Conservation (phyloP, 92 coral and sea anemone species). For the Parazoanthus atlanticus region DNA sequence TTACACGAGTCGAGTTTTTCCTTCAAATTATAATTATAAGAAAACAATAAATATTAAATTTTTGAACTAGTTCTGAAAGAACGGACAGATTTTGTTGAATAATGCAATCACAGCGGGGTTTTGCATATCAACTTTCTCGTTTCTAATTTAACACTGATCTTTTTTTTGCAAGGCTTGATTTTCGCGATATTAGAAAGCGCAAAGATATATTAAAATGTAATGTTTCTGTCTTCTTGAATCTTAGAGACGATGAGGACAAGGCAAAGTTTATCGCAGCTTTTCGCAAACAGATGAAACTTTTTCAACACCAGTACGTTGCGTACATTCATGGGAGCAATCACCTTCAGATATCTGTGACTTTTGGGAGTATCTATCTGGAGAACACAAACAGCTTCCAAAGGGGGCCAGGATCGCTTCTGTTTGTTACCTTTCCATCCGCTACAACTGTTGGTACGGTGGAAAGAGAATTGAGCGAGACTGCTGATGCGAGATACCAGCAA, state of each 20-base stretch:
- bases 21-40: too few species aligned
- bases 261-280: slow-evolving; percentile 54
- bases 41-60: too few species aligned
- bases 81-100: too few species aligned
- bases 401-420: slow-evolving; percentile 1
- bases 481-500: slow-evolving; percentile 45
- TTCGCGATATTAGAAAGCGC: too few species aligned
- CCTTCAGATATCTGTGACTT: slow-evolving; percentile 58
- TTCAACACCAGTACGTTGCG: slow-evolving; percentile 36
- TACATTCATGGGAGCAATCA: slow-evolving; percentile 67
- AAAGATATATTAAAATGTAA: too few species aligned
- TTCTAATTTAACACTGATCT: too few species aligned
- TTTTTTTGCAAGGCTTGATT: too few species aligned
- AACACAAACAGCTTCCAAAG: slow-evolving; percentile 47
- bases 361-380: slow-evolving; percentile 74
- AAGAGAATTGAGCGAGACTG: slow-evolving; percentile 30
- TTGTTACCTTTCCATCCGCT: background rate
- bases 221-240: background rate
- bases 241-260: slow-evolving; percentile 39
- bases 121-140: too few species aligned
- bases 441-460: slow-evolving; percentile 46
- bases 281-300: slow-evolving; percentile 52
- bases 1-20: background rate
- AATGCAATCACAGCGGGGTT: too few species aligned
- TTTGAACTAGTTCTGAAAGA: too few species aligned